Evolutionary conservation across 2,113 vertebrate genomes (phyloP).

Genomic region (Centropus unirufus): DNA sequence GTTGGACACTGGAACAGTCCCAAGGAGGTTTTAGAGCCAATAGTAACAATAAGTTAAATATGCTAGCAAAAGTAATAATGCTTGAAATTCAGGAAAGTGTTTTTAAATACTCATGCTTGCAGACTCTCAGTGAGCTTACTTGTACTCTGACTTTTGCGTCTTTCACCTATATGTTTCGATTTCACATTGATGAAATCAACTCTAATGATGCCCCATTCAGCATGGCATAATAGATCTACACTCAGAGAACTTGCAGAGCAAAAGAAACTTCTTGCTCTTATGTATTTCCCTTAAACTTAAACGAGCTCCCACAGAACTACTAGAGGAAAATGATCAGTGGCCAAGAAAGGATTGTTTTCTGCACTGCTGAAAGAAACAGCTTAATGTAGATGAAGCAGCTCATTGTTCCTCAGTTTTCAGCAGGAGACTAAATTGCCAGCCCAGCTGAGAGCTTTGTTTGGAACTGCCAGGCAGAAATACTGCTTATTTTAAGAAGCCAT

Average conservation of each 20-base stretch:
- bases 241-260: neutral
- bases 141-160: neutral
- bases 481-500: slow-evolving; percentile 25
- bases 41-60: neutral
- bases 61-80: neutral
- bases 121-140: neutral
- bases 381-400: neutral
- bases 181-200: neutral
- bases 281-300: neutral
- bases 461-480: neutral
- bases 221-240: neutral
- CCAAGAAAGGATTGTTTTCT: neutral
- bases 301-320: neutral
- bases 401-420: neutral
- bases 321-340: neutral
- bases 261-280: neutral
- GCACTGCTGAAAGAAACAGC: neutral
- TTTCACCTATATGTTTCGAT: neutral
- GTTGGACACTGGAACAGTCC: neutral
- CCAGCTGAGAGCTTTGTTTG: slow-evolving; percentile 15
- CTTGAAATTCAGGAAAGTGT: neutral
- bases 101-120: neutral
- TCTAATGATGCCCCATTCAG: neutral
- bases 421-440: neutral
- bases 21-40: neutral